Evolutionary conservation across 2,113 vertebrate species (phyloP).

Genomic region (Dicentrarchus labrax): DNA sequence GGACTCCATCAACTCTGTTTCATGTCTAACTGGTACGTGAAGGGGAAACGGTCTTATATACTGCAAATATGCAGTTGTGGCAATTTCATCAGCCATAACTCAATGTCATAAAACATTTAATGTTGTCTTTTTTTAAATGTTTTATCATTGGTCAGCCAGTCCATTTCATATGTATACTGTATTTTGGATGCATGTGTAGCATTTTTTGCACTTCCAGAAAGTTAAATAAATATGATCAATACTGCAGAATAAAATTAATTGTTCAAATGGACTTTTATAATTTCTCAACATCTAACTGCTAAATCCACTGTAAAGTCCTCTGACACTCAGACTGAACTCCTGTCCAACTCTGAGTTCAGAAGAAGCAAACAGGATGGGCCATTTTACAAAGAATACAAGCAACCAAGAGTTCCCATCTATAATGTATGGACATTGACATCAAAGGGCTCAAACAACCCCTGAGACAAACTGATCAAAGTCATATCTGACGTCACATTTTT

Average conservation of each 20-base stretch:
- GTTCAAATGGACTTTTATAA: not conserved
- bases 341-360: conserved; percentile 8
- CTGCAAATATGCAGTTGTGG: not conserved
- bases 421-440: conserved; percentile 41
- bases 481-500: conserved; percentile 15
- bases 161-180: not conserved
- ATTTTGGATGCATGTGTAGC: not conserved
- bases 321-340: not conserved
- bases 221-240: not conserved
- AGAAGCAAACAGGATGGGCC: conserved; percentile 23
- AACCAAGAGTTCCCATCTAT: conserved; percentile 23
- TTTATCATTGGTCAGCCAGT: not conserved
- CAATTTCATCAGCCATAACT: not conserved
- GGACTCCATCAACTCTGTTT: not conserved
- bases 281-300: conserved; percentile 9
- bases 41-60: not conserved
- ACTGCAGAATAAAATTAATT: not conserved
- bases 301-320: too few species aligned
- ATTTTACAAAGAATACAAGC: not conserved
- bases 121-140: not conserved
- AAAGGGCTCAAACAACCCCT: conserved; percentile 37
- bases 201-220: not conserved
- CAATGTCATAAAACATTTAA: not conserved
- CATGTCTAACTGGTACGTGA: not conserved
- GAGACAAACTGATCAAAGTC: conserved; percentile 56